These are phyloP conservation scores for Dendrocincla tyrannina DNA, from an alignment of 2,797 vertebrate species.

Conservation along the genomic window DNA sequence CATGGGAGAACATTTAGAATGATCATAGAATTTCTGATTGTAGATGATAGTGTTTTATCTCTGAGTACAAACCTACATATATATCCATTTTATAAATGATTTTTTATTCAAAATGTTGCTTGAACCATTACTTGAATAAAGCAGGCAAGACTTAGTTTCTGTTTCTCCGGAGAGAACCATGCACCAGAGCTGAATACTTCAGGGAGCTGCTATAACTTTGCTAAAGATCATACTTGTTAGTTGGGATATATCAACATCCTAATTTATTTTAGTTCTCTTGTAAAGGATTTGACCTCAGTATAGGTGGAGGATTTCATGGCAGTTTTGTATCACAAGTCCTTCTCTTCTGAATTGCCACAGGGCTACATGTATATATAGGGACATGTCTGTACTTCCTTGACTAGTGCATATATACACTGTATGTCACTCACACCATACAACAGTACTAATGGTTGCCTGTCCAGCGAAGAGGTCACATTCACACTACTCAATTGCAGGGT, in stretches of 20 bases:
- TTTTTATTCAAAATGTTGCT: background rate
- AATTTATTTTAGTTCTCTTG: background rate
- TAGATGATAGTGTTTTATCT: background rate
- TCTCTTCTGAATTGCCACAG: background rate
- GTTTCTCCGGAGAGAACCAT: background rate
- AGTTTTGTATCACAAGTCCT: background rate
- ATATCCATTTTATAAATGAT: background rate
- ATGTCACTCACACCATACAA: too few species aligned
- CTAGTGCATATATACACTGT: background rate
- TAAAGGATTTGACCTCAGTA: background rate
- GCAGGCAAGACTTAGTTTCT: background rate
- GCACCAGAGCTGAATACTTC: background rate
- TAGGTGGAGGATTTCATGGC: background rate
- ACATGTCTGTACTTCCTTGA: accelerated
- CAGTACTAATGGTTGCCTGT: accelerated
- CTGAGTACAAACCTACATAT: background rate
- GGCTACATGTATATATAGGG: background rate
- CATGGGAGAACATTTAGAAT: background rate
- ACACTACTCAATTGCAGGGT: background rate
- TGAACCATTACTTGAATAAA: background rate
- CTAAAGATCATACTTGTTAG: background rate
- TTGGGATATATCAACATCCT: background rate
- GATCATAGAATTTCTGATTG: background rate
- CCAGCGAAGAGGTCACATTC: background rate
- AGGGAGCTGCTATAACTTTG: background rate